Percentiles rank a stretch among this genome's conserved stretches.
Evolutionary conservation across 2,113 vertebrate species (phyloP).

Genomic region (Aphyosemion australe): DNA sequence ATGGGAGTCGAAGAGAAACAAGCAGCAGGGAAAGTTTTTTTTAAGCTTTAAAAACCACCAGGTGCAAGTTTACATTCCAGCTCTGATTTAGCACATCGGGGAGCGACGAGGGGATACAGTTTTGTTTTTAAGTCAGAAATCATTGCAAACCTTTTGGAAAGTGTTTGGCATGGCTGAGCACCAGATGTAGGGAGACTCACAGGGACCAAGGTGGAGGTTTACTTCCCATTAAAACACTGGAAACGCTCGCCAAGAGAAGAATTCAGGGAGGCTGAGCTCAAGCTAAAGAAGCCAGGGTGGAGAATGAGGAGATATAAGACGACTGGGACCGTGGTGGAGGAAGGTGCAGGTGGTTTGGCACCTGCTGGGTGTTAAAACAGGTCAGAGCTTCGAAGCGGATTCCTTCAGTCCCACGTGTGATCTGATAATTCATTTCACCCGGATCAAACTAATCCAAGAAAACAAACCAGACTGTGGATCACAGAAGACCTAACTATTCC

Average conservation of each 20-base stretch:
- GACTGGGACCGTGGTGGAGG: not conserved
- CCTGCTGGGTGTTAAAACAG: conserved; percentile 45
- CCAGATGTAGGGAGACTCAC: conserved; percentile 52
- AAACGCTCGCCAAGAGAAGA: conserved; percentile 19
- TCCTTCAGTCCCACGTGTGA: conserved; percentile 25
- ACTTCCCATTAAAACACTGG: conserved; percentile 42
- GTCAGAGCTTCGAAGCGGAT: not conserved
- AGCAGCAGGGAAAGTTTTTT: conserved; percentile 4
- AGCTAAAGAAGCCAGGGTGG: conserved; percentile 30
- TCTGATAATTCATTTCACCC: conserved; percentile 15
- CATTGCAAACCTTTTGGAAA: not conserved
- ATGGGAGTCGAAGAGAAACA: conserved; percentile 15
- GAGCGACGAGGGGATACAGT: conserved; percentile 5
- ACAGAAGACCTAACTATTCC: conserved; percentile 1
- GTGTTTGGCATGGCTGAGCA: conserved; percentile 24
- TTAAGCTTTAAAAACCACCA: not conserved
- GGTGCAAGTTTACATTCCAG: conserved; percentile 26
- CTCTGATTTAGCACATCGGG: conserved; percentile 20
- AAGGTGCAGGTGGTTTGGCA: conserved; percentile 60
- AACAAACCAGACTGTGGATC: conserved; percentile 46
- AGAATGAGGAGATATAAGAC: not conserved
- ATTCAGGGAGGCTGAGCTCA: conserved; percentile 44
- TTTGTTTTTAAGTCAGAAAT: conserved; percentile 25
- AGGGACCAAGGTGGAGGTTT: conserved; percentile 23
- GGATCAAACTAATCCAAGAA: conserved; percentile 42